Evolutionary conservation across 2,797 vertebrate species (phyloP), one percentile per base, ranked within the genome.

Genomic region (Oryzias dopingdopingensis): DNA sequence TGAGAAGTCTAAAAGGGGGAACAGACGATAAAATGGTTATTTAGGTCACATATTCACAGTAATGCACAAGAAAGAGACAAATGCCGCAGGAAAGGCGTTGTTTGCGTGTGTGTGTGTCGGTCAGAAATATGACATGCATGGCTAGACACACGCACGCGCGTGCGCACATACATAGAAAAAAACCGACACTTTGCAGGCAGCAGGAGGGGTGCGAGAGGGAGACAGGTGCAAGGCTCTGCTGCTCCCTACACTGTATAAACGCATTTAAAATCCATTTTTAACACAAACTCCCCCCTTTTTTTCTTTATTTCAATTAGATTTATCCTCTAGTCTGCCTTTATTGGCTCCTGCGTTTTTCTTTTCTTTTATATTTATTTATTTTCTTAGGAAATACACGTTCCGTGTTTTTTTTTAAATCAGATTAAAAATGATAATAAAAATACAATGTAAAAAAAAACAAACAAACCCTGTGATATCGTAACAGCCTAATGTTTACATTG

Each of bases 11-110:
- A 69, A 85, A 73, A 73, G 73, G 46, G 70, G 78, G 85, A 84
- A 77, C 83, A 86, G 80, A 87, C 86, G 86, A 86, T 77, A 86
- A 82, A 85, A 76, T 82, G 81, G 71, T 65, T 89, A 89, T 91
- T 88, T 86, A 82, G 88, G 86, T 88, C 90, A 88, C 80, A 81
- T 81, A 74, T 87, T 85, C 85, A 70, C 70, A 63, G 75, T 72
- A 76, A 78, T 73, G 80, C 79, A 67, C 82, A 77, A 79, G 77
- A 80, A 83, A 88, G 84, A 88, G 85, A 88, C 81, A 87, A 86
- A 88, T 85, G 85, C 85, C 82, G 82, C 79, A 81, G 86, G 85
- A 86, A 85, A 87, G 72, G 72, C 79, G 86, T 85, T 62, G 83
- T 76, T 80, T 79, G 81, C 59, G 65, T 62, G 72, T 59, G 44